Base-by-base conservation (phyloP, 53 echinoderm and acorn worm species). In the Arbacia lixula region DNA sequence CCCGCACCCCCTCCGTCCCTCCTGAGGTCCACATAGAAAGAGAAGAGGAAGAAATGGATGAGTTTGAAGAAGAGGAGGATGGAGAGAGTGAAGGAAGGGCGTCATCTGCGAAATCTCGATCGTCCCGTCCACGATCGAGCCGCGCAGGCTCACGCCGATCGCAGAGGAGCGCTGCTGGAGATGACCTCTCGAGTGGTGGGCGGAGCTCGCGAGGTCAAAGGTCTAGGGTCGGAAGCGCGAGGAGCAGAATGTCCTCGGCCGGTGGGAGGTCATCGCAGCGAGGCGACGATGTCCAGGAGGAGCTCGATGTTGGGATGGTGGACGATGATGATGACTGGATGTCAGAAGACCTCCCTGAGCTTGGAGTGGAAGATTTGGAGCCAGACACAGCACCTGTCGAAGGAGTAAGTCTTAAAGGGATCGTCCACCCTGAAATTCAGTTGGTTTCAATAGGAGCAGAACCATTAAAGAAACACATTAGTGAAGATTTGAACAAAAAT, bases 251-350 rank as follows among this genome's bases (percentile, higher is more conserved):
- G 50, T 81, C 65, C 1, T 81, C 82, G 2, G 82, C 63, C 24
- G 82, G 82, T 28, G 31, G 62, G 63, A 62, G 64, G n/a, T 81
- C 82, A 46, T 16, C 16, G 19, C 77, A 52, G 19, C 53, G 35
- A 49, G 36, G 43, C 43, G 81, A 33, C 43, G 87, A 43, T 49
- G 19, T 43, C 9, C 25, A 1, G 30, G 42, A 32, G 28, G 77
- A 19, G 60, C 28, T 3, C 12, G 88, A 58, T n/a, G 89, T 68
- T 6, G 79, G 66, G 29, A 61, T 60, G 1, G 68, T 79, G 34
- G 81, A 60, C 16, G 89, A 84, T 35, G 86, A 85, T 5, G 86
- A 85, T 66, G 85, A 85, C 36, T 90, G 85, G 90, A 43, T 36
- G 60, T 87, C 87, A 43, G 80, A 87, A 43, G 80, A 81, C 46